Evolutionary conservation across 2,888 invertebrate species (phyloP).

Genomic region (Acutogordius australiensis): DNA sequence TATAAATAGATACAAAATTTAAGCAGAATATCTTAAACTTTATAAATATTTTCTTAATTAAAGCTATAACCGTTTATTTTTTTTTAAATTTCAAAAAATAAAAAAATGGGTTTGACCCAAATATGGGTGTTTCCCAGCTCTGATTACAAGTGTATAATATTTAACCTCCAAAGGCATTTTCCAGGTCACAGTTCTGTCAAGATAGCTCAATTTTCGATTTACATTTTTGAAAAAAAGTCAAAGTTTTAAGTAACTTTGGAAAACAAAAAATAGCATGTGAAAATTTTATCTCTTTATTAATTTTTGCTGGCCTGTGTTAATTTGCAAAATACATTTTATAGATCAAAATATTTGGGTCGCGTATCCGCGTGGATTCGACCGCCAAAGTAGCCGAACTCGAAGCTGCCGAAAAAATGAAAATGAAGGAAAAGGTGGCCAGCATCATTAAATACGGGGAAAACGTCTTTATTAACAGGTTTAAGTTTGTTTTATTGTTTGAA

Average conservation of each 20-base stretch:
- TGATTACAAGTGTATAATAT: no score
- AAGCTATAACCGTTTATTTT: no score
- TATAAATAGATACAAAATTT: no score
- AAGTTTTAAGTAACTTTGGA: slow-evolving; percentile 6
- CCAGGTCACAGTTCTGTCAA: no score
- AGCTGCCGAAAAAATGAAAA: slow-evolving; percentile 88
- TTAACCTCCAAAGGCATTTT: no score
- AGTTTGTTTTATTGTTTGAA: background rate
- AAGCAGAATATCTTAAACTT: no score
- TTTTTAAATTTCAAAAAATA: no score
- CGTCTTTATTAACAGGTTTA: slow-evolving; percentile 76
- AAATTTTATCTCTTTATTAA: background rate
- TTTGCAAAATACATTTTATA: no score
- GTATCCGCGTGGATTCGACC: slow-evolving; percentile 34
- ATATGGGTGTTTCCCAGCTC: no score
- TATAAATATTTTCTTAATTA: no score
- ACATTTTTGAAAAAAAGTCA: slow-evolving; percentile 7
- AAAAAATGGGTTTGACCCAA: no score
- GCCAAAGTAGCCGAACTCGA: slow-evolving; percentile 77
- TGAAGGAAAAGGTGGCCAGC: slow-evolving; percentile 93
- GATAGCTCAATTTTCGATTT: slow-evolving; percentile 13
- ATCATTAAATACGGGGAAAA: slow-evolving; percentile 73
- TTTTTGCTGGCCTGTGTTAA: background rate
- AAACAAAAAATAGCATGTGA: background rate
- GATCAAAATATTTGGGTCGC: slow-evolving; percentile 65